A percentile compares a stretch with the other conserved stretches of the same genome.
Conservation (phyloP, 92 coral and sea anemone genomes). For the Desmophyllum pertusum region DNA sequence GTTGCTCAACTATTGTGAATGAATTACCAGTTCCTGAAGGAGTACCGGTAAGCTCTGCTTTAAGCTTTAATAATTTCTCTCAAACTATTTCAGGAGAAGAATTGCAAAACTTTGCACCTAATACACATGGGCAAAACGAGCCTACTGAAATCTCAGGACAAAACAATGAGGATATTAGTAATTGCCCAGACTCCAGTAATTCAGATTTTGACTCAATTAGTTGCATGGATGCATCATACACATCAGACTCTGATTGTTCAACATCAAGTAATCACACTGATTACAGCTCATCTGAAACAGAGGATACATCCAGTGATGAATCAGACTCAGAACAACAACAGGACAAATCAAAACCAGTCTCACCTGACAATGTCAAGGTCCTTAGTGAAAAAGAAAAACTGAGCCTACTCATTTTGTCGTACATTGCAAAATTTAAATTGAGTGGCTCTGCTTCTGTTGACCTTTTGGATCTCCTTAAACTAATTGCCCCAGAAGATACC, state of each 20-base stretch:
- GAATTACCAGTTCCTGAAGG: conserved; percentile 1
- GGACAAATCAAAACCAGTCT: background rate
- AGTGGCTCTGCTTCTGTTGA: conserved; percentile 37
- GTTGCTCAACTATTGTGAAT: background rate
- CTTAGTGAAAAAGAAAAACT: conserved; percentile 33
- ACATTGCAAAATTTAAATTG: conserved; percentile 43
- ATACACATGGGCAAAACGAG: background rate
- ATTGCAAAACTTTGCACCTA: background rate
- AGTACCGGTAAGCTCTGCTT: background rate
- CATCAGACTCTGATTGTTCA: conserved; percentile 26
- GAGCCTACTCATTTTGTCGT: conserved; percentile 21
- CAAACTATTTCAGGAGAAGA: conserved; percentile 14
- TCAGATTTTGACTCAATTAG: conserved; percentile 1
- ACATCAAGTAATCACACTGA: conserved; percentile 16
- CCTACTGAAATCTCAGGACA: background rate
- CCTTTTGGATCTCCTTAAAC: conserved; percentile 32
- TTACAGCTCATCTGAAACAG: conserved; percentile 42
- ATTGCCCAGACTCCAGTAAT: conserved; percentile 20
- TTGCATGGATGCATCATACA: conserved; percentile 5
- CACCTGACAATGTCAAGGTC: background rate
- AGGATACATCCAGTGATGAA: conserved; percentile 29
- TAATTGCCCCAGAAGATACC: conserved; percentile 23
- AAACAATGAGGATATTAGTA: background rate
- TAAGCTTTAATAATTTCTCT: conserved; percentile 16
- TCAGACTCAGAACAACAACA: conserved; percentile 26